phyloP scores from a whole-genome alignment of 2,888 invertebrate species.

The Nomada hirtipes region DNA sequence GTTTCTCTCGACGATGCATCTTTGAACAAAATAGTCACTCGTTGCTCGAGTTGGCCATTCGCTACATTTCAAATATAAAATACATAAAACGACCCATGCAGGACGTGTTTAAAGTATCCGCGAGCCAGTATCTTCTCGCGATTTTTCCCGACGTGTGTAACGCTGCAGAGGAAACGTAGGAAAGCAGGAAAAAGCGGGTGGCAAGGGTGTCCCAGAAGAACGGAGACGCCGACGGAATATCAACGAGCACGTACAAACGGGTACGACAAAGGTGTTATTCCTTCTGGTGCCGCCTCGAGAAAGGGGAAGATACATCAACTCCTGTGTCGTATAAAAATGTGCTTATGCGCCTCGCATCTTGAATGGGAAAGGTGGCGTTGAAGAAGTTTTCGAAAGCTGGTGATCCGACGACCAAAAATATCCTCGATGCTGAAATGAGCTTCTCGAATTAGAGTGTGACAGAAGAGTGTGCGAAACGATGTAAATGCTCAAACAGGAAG shows the following conservation, averaged over 20 bases:
- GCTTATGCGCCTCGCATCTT: conserved; percentile 75
- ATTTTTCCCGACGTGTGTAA: conserved; percentile 11
- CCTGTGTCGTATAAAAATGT: conserved; percentile 81
- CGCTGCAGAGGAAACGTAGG: not conserved
- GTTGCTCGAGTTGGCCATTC: too few relatives aligned
- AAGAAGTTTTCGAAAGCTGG: not conserved
- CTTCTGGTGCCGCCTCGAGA: conserved; percentile 66
- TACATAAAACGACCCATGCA: not conserved
- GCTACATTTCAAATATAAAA: not conserved
- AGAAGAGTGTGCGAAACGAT: too few relatives aligned
- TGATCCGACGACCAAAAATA: not conserved
- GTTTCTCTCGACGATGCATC: too few relatives aligned
- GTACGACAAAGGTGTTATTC: conserved; percentile 73
- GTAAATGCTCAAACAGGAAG: too few relatives aligned
- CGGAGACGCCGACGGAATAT: conserved; percentile 64
- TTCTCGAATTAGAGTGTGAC: too few relatives aligned
- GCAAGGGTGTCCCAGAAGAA: conserved; percentile 63
- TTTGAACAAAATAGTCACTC: too few relatives aligned
- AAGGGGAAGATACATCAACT: conserved; percentile 79
- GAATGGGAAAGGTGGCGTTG: conserved; percentile 70
- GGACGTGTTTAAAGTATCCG: conserved; percentile 13
- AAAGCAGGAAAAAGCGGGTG: conserved; percentile 29
- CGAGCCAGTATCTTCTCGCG: conserved; percentile 29
- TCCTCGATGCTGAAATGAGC: not conserved
- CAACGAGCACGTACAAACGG: conserved; percentile 65